Conservation (phyloP, 2,113 vertebrate genomes). For the Alexandromys fortis region DNA sequence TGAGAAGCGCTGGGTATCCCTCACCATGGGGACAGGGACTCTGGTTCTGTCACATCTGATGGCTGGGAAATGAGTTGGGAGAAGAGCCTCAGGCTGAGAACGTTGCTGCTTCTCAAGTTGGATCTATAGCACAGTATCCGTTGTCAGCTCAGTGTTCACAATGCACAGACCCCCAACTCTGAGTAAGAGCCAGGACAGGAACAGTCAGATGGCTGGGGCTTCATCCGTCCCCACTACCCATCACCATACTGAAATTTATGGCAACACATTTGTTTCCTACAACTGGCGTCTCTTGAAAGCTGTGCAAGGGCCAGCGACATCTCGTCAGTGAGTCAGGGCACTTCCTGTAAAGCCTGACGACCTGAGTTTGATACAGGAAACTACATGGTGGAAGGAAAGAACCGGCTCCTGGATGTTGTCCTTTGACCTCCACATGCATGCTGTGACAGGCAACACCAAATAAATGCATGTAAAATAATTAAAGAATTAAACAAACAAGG, state of each 20-base stretch:
- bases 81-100: background rate
- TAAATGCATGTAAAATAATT: background rate
- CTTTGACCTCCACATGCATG: background rate
- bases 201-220: no score
- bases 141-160: background rate
- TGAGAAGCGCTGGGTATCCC: no score
- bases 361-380: background rate
- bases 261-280: background rate
- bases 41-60: background rate
- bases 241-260: rapidly evolving
- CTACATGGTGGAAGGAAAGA: background rate
- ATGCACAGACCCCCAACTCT: no score
- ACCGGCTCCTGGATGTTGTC: background rate
- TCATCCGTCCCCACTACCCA: rapidly evolving
- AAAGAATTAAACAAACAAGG: background rate
- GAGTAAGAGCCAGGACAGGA: background rate
- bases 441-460: no score
- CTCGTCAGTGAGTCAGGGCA: background rate
- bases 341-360: background rate
- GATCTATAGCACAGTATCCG: background rate
- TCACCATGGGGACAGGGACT: background rate
- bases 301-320: background rate
- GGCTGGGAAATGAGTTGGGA: background rate
- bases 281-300: background rate
- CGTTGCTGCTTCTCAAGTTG: no score